Conservation (phyloP, 1,140 invertebrate species). For the Lanistes nyassanus region DNA sequence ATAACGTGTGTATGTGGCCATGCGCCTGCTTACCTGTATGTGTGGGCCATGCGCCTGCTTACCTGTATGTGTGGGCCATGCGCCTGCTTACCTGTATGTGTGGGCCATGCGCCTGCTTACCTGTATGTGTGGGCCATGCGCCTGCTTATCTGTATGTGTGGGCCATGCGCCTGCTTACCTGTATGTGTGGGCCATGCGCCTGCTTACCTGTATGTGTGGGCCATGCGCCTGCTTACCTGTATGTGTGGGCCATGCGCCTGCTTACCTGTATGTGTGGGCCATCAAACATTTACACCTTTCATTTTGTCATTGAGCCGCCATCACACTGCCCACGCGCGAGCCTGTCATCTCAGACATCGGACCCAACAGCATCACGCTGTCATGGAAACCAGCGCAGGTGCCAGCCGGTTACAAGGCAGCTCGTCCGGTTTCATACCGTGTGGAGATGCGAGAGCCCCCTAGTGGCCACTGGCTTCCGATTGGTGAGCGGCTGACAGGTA, state of each 20-base stretch:
- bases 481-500: conserved; percentile 32
- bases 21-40: neutral
- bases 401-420: conserved; percentile 20
- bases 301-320: no score
- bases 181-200: no score
- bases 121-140: no score
- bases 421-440: conserved; percentile 36
- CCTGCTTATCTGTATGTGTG: no score
- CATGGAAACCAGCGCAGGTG: conserved; percentile 47
- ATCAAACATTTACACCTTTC: no score
- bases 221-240: no score
- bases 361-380: conserved; percentile 41
- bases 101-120: no score
- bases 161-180: no score
- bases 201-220: no score
- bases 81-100: no score
- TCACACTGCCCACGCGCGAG: conserved; percentile 42
- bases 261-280: no score
- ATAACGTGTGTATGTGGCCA: neutral
- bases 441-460: conserved; percentile 54
- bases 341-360: conserved; percentile 46
- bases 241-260: no score
- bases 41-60: neutral
- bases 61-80: neutral
- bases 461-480: conserved; percentile 49